Percentiles rank a stretch among this genome's conserved stretches.
Evolutionary conservation across 2,888 invertebrate genomes (phyloP).

Genomic region (Heliothis peltigera): DNA sequence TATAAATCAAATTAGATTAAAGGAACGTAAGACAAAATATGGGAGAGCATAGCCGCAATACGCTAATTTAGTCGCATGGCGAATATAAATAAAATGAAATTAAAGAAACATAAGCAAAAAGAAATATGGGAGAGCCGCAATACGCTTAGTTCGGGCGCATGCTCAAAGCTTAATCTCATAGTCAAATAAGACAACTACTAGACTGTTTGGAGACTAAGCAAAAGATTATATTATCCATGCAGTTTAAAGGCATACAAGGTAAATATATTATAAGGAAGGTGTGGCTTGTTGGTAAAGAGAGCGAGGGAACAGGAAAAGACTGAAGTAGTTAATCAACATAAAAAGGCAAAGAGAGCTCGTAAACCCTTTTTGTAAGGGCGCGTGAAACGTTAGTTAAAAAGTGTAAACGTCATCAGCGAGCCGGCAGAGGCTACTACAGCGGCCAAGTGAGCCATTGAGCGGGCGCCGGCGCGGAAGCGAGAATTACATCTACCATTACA

Average conservation of each 20-base stretch:
- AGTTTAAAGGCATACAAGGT: slow-evolving; percentile 19
- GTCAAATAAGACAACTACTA: slow-evolving; percentile 12
- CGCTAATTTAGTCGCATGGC: slow-evolving; percentile 4
- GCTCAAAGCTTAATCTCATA: background rate
- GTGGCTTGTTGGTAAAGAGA: slow-evolving; percentile 18
- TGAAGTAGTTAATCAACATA: slow-evolving; percentile 57
- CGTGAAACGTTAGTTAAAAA: slow-evolving; percentile 63
- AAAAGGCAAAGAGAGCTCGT: slow-evolving; percentile 51
- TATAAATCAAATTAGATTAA: too few relatives aligned
- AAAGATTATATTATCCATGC: slow-evolving; percentile 32
- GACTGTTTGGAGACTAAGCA: slow-evolving; percentile 4
- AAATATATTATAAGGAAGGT: slow-evolving; percentile 29
- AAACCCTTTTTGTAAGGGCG: slow-evolving; percentile 56
- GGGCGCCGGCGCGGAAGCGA: slow-evolving; percentile 26
- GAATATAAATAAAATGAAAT: slow-evolving; percentile 25
- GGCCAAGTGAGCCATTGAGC: slow-evolving; percentile 58
- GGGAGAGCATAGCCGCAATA: slow-evolving; percentile 11
- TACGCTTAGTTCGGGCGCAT: slow-evolving; percentile 4
- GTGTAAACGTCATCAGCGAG: slow-evolving; percentile 62
- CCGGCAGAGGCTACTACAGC: slow-evolving; percentile 48
- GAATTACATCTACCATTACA: slow-evolving; percentile 56
- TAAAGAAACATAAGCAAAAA: slow-evolving; percentile 23
- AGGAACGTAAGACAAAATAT: slow-evolving; percentile 20
- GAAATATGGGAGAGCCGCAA: slow-evolving; percentile 22
- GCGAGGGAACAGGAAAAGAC: slow-evolving; percentile 30